Conservation (phyloP, 2,113 vertebrate species). For the Phylloscopus trochiloides region DNA sequence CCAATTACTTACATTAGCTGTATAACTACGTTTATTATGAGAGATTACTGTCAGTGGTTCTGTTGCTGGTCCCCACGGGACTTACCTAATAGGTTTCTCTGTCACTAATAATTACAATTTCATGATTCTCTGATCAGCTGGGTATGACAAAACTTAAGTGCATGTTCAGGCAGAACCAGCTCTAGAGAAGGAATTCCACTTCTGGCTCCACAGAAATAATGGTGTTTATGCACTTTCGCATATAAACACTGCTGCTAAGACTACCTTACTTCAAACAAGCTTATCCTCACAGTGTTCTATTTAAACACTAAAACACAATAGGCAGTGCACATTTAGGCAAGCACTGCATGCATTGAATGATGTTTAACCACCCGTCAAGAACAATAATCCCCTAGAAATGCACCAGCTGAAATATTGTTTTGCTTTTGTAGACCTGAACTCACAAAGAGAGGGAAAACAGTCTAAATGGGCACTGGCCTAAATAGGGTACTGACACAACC, state of each 20-base stretch:
- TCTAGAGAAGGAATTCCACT: slow-evolving; percentile 7
- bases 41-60: slow-evolving; percentile 14
- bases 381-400: slow-evolving; percentile 63
- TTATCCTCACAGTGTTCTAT: slow-evolving; percentile 37
- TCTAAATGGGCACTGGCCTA: slow-evolving; percentile 44
- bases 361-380: slow-evolving; percentile 57
- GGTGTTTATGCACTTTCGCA: slow-evolving; percentile 8
- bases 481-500: background rate
- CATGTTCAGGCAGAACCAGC: background rate
- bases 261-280: slow-evolving; percentile 55
- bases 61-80: background rate
- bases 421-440: slow-evolving; percentile 42
- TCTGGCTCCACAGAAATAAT: slow-evolving; percentile 16
- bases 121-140: background rate
- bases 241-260: slow-evolving; percentile 37
- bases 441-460: slow-evolving; percentile 41
- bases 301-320: slow-evolving; percentile 58
- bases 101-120: slow-evolving; percentile 29
- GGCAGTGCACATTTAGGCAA: slow-evolving; percentile 59
- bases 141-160: background rate
- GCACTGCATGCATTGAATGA: slow-evolving; percentile 37
- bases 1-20: slow-evolving; percentile 38
- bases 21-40: background rate
- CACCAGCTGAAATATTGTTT: slow-evolving; percentile 30
- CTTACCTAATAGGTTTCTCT: slow-evolving; percentile 29